These are phyloP conservation scores for Hyperopisus bebe DNA, from an alignment of 2,113 vertebrate genomes.

Conservation along the genomic window DNA sequence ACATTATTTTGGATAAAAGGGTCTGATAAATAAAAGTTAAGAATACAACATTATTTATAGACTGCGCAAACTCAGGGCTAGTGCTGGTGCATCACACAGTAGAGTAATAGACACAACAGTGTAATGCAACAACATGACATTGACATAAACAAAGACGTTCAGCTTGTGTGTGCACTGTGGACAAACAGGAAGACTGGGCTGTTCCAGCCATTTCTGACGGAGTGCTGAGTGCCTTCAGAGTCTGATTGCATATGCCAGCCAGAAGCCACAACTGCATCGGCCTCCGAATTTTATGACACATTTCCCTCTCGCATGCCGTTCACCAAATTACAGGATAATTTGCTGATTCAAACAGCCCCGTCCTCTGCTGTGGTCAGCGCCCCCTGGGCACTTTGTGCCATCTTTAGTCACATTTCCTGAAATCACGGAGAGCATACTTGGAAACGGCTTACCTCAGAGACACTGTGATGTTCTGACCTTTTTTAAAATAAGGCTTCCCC, in stretches of 20 bases:
- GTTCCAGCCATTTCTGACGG: background rate
- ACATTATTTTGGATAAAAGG: background rate
- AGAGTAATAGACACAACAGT: background rate
- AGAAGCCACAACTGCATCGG: background rate
- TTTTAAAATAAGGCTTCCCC: background rate
- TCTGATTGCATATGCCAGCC: background rate
- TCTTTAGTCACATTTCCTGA: constrained; percentile 13
- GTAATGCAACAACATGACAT: background rate
- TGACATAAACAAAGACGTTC: background rate
- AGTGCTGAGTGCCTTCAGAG: background rate
- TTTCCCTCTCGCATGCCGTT: constrained; percentile 1
- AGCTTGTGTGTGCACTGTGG: background rate
- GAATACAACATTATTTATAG: background rate
- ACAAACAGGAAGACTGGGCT: background rate
- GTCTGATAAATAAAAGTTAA: background rate
- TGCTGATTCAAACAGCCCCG: constrained; percentile 21
- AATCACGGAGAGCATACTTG: background rate
- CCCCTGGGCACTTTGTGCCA: background rate
- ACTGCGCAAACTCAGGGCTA: background rate
- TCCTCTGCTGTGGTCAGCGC: background rate
- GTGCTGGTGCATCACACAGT: background rate
- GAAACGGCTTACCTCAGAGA: background rate
- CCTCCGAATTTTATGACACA: background rate
- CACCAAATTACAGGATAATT: constrained; percentile 23
- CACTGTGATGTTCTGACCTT: background rate